Conservation (phyloP, 2,888 invertebrate species). For the Papilio demoleus region DNA sequence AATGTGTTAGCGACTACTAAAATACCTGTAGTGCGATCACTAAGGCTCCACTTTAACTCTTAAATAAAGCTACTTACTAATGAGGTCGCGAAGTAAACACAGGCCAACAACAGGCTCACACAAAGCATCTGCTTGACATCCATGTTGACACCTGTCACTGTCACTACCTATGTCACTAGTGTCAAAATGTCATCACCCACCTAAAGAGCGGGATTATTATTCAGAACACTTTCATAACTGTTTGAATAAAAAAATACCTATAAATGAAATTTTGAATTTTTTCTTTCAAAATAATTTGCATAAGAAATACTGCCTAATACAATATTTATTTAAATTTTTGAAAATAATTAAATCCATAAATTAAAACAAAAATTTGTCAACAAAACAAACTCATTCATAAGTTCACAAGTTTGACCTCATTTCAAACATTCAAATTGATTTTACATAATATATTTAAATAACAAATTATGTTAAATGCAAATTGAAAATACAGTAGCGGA, state of each 20-base stretch:
- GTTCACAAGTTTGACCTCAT: conserved; percentile 14
- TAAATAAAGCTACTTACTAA: conserved; percentile 55
- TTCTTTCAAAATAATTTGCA: not conserved
- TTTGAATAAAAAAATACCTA: not conserved
- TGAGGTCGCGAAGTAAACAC: conserved; percentile 53
- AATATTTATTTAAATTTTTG: no score
- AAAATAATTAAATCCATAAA: not conserved
- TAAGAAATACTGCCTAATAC: not conserved
- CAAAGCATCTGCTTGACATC: conserved; percentile 56
- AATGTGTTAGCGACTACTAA: no score
- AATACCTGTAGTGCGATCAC: not conserved
- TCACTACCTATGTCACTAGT: conserved; percentile 42
- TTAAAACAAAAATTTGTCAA: conserved; percentile 25
- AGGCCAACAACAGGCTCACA: conserved; percentile 57
- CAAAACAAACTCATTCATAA: conserved; percentile 26
- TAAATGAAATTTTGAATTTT: not conserved
- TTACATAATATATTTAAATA: conserved; percentile 11
- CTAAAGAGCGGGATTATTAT: not conserved
- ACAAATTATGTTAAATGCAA: conserved; percentile 26
- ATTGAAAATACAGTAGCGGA: conserved; percentile 20
- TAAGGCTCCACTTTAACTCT: not conserved
- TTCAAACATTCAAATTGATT: not conserved
- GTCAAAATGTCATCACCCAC: conserved; percentile 45
- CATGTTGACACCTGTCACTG: conserved; percentile 54
- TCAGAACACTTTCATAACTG: conserved; percentile 2